Conservation (phyloP, 35 echinoderm and acorn worm genomes). For the Anneissia japonica region DNA sequence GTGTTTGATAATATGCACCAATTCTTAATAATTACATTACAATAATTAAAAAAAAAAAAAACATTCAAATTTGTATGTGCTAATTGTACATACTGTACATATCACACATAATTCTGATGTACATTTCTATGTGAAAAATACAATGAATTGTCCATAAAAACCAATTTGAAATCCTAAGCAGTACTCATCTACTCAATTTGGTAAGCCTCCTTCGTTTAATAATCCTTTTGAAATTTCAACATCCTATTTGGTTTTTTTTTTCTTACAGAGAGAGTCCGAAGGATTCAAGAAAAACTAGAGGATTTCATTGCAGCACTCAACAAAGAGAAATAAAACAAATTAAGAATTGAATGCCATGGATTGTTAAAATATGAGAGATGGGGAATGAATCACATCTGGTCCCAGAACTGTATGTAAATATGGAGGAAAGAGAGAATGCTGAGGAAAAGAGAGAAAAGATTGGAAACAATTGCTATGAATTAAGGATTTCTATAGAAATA, state of each 20-base stretch:
- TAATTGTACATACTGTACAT: no score
- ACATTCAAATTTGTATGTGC: no score
- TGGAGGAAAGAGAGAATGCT: background rate
- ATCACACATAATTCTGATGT: no score
- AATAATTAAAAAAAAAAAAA: no score
- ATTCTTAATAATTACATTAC: no score
- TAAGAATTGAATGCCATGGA: background rate
- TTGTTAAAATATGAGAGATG: background rate
- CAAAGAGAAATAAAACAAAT: constrained; percentile 7
- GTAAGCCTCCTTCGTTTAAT: no score
- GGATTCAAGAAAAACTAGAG: constrained; percentile 12
- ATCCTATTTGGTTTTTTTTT: background rate
- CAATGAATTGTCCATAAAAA: no score
- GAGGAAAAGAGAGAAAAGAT: background rate
- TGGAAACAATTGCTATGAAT: background rate
- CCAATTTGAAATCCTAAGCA: no score
- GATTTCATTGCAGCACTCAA: constrained; percentile 3
- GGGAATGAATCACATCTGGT: background rate
- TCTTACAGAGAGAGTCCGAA: constrained; percentile 10
- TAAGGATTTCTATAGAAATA: background rate
- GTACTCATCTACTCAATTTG: no score
- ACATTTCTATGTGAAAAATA: no score
- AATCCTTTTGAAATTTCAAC: no score
- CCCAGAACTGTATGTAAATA: background rate
- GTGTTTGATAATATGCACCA: no score